Evolutionary conservation across 2,888 invertebrate genomes (phyloP), one percentile per base, ranked within the genome.

Genomic region (Eurytoma adleriae): DNA sequence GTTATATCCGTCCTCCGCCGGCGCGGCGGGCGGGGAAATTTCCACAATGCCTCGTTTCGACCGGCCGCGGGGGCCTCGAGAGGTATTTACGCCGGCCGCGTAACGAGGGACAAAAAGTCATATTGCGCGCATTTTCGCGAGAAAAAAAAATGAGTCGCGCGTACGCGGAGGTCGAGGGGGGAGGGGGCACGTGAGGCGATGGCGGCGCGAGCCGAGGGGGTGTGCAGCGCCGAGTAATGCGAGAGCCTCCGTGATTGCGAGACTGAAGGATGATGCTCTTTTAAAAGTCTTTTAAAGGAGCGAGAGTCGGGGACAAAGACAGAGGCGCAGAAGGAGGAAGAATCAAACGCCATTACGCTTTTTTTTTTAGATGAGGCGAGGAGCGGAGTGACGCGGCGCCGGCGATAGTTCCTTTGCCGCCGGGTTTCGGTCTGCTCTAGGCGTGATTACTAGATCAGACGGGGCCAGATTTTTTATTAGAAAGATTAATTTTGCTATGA

Each of bases 71-170:
- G 13, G n/a, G 18, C 40, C 71, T 75, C 66, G 66, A 71, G 69
- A 79, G 66, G 77, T 61, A 70, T 77, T 77, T 68, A 59, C 69
- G 10, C 14, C 74, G 18, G 14, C 14, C 74, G 18, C 67, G 66
- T 79, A 79, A 79, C 74, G 82, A 79, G 77, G 79, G 74, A 73
- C 79, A 78, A 79, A 82, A 82, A 82, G 71, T 82, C 82, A 79
- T 79, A 56, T 70, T 67, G 75, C 20, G 56, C 3, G n/a, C 18
- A 56, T 54, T 64, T 16, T 50, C 30, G 59, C n/a, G 20, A 59
- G n/a, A 50, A 54, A 59, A 30, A 27, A 40, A 59, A 13, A 54
- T 1, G 13, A 27, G 7, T 7, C 7, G 40, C 5, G 54, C 16
- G 14, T 14, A 52, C 50, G 7, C 52, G n/a, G n/a, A 30, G 14